phyloP scores from a whole-genome alignment of 1,140 invertebrate species.

The Schlechtendalia chinensis region DNA sequence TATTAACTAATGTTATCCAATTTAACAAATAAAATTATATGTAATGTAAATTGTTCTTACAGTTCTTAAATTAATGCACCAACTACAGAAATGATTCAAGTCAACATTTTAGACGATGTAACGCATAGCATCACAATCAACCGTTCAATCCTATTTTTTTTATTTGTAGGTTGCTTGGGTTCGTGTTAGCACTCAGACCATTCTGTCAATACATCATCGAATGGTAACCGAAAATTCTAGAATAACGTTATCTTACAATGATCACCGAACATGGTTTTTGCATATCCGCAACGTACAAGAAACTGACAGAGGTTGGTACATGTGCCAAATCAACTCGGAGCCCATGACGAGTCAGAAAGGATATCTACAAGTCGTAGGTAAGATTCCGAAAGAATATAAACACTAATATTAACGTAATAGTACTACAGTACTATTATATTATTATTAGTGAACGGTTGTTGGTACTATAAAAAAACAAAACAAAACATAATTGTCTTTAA shows the following conservation, averaged over 20 bases:
- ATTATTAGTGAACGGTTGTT: neutral
- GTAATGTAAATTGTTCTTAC: no score
- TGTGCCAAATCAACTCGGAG: slow-evolving; percentile 83
- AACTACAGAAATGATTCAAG: no score
- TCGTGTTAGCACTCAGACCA: slow-evolving; percentile 85
- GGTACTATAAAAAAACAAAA: no score
- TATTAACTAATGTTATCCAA: no score
- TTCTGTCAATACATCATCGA: slow-evolving; percentile 83
- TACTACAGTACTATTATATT: neutral
- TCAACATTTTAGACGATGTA: no score
- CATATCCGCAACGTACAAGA: slow-evolving; percentile 80
- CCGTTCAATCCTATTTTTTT: no score
- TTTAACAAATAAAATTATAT: no score
- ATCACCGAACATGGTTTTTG: slow-evolving; percentile 84
- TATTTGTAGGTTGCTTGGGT: slow-evolving; percentile 81
- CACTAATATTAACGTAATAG: no score
- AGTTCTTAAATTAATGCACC: no score
- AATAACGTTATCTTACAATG: slow-evolving; percentile 81
- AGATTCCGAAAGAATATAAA: slow-evolving; percentile 54
- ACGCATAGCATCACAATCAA: no score
- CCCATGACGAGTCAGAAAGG: slow-evolving; percentile 81
- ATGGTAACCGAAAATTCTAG: slow-evolving; percentile 85
- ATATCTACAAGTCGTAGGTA: slow-evolving; percentile 84
- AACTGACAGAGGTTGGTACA: slow-evolving; percentile 78
- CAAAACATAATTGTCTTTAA: no score